A percentile compares a stretch with the other conserved stretches of the same genome.
phyloP scores from a whole-genome alignment of 2,888 invertebrate genomes.

The Lasioglossum morio region DNA sequence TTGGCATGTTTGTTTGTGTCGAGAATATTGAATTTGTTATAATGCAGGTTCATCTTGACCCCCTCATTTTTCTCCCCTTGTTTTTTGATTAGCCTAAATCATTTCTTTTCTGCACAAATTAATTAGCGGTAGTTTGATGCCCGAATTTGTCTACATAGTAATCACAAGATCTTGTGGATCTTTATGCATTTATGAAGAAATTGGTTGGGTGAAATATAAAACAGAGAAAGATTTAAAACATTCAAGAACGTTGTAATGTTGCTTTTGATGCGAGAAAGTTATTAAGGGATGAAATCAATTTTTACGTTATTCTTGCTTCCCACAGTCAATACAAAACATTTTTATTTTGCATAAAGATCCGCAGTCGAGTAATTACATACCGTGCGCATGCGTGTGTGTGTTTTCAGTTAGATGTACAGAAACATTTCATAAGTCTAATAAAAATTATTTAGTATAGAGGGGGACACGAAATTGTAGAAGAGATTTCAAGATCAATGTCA shows the following conservation, averaged over 20 bases:
- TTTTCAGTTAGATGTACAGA: not conserved
- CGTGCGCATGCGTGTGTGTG: not conserved
- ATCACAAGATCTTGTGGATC: too few relatives aligned
- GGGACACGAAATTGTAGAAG: not conserved
- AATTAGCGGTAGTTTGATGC: not conserved
- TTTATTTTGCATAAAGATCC: too few relatives aligned
- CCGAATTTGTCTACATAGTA: not conserved
- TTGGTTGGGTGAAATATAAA: too few relatives aligned
- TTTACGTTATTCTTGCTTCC: too few relatives aligned
- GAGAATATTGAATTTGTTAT: constrained; percentile 45
- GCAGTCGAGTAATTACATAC: not conserved
- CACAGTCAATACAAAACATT: too few relatives aligned
- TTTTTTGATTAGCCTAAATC: not conserved
- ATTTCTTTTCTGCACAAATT: constrained; percentile 5
- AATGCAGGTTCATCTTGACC: constrained; percentile 38
- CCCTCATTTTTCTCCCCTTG: constrained; percentile 10
- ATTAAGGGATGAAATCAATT: too few relatives aligned
- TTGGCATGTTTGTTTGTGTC: constrained; percentile 57
- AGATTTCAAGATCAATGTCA: not conserved
- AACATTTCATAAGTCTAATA: not conserved
- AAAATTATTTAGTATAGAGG: not conserved
- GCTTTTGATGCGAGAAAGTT: too few relatives aligned
- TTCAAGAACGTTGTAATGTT: too few relatives aligned
- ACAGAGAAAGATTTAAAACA: too few relatives aligned
- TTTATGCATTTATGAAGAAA: too few relatives aligned